Evolutionary conservation across 2,113 vertebrate species (phyloP), one percentile per base, ranked within the genome.

Genomic region (Mastomys natalensis): DNA sequence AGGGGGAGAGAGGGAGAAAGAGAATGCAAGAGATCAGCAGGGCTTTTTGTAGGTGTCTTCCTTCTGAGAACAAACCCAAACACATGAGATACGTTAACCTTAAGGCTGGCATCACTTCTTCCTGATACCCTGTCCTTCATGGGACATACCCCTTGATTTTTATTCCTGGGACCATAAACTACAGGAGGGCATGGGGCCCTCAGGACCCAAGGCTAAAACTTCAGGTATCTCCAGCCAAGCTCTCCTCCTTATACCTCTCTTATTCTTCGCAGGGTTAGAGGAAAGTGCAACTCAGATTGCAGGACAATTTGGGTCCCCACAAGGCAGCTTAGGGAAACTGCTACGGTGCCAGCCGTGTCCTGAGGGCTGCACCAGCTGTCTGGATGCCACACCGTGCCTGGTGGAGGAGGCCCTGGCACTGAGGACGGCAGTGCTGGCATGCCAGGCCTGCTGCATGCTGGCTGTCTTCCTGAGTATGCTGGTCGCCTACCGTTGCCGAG

Each of bases 381-480:
- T 98, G 96, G 99, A 99, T 17, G 98, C 98, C 29, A 60, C 98
- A 0, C 99, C 99, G 0, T 99, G 99, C 97, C 97, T 99, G 97
- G 98, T 98, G 43, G 99, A 99, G 97, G 99, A 99, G 98, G 99
- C 99, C 95, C 95, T 74, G 97, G 98, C 91, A 0, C 98, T 99
- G 80, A 97, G 99, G 94, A 97, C 98, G 0, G 98, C 97, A 0
- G 98, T 99, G 70, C 96, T 99, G 90, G 96, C 98, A 19, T 98
- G 99, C 85, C 99, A 99, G 98, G 98, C 99, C 0, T 98, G 99
- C 98, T 99, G 99, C 98, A 99, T 99, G 99, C 58, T 99, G 81
- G 98, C 99, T 0, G 98, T 99, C 97, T 99, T 99, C 91, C 97
- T 99, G 98, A 99, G 99, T 98, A 99, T 99, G 99, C 97, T 99